Evolutionary conservation across 2,113 vertebrate species (phyloP), one percentile per base, ranked within the genome.

Genomic region (Hippopotamus amphibius): DNA sequence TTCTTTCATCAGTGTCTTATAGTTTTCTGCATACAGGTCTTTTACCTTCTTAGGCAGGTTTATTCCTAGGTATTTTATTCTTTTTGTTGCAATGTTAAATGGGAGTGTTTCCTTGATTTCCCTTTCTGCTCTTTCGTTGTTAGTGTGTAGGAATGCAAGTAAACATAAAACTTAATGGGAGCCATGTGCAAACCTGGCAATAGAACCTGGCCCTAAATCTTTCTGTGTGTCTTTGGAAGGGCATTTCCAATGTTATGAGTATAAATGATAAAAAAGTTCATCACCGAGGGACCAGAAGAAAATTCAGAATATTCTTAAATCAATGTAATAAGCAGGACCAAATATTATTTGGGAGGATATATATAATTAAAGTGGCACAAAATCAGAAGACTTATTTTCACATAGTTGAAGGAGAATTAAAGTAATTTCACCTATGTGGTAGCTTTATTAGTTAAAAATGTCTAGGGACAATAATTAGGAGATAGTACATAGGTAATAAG

Each of bases 361-460:
- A 61, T 17, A 43, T 94, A 88, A 77, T 50, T 85, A 88, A 77
- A 30, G 4, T 74, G 26, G 50, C 65, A 95, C 22, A 83, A 95
- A 92, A 74, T 80, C 48, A 90, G 59, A 93, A 85, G 46, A 33
- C 22, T 96, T 96, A 80, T 66, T 92, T 92, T 89, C 19, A 95
- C 30, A 81, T 50, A 68, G n/a, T 93, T 86, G 59, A 15, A 72
- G 22, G 41, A 88, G 76, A 97, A 92, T 91, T 84, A 71, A 71
- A 79, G 21, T 53, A 46, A 88, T 72, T 68, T 85, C 65, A 41
- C 30, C 43, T 79, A 26, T 4, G 30, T n/a, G 48, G 2, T 46
- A 65, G 46, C 13, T 86, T 90, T 72, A 85, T 89, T 95, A 88
- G 41, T 89, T 93, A 88, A 92, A 94, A 92, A 66, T 48, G 13